Evolutionary conservation across 2,797 vertebrate species (phyloP).

Genomic region (Myripristis jacobus): DNA sequence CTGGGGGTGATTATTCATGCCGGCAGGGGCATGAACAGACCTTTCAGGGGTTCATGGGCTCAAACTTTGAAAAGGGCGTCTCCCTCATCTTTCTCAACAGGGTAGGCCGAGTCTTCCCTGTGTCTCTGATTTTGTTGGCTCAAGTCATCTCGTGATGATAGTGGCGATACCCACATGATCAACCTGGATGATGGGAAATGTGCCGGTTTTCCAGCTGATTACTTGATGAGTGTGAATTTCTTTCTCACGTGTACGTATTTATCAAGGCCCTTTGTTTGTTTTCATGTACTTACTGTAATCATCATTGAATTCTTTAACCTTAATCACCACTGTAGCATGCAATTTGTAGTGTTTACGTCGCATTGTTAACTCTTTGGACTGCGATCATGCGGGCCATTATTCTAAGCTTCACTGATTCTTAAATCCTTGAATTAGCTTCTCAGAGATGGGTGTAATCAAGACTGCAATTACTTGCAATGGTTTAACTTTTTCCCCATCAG

Average conservation of each 20-base stretch:
- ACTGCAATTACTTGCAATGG: constrained; percentile 72
- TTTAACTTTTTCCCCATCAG: constrained; percentile 68
- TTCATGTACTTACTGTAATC: constrained; percentile 55
- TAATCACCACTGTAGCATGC: constrained; percentile 64
- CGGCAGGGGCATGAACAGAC: constrained; percentile 81
- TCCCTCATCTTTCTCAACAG: constrained; percentile 75
- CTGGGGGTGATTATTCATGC: constrained; percentile 84
- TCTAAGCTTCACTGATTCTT: constrained; percentile 59
- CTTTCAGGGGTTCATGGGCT: constrained; percentile 82
- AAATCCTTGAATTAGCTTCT: constrained; percentile 67
- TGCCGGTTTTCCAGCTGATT: constrained; percentile 44
- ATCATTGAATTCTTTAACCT: constrained; percentile 66
- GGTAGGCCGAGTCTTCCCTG: constrained; percentile 56
- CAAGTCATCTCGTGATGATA: constrained; percentile 34
- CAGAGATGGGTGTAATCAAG: constrained; percentile 73
- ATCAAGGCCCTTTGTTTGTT: constrained; percentile 64
- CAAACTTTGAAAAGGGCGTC: constrained; percentile 83
- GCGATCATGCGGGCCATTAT: constrained; percentile 38
- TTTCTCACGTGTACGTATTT: constrained; percentile 47
- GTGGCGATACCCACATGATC: constrained; percentile 21
- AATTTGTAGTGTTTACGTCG: constrained; percentile 58
- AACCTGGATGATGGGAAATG: constrained; percentile 24
- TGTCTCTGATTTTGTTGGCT: constrained; percentile 34
- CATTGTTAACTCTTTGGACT: constrained; percentile 51
- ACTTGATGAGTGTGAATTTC: constrained; percentile 57